Evolutionary conservation across 2,113 vertebrate genomes (phyloP).

Genomic region (Passer domesticus): DNA sequence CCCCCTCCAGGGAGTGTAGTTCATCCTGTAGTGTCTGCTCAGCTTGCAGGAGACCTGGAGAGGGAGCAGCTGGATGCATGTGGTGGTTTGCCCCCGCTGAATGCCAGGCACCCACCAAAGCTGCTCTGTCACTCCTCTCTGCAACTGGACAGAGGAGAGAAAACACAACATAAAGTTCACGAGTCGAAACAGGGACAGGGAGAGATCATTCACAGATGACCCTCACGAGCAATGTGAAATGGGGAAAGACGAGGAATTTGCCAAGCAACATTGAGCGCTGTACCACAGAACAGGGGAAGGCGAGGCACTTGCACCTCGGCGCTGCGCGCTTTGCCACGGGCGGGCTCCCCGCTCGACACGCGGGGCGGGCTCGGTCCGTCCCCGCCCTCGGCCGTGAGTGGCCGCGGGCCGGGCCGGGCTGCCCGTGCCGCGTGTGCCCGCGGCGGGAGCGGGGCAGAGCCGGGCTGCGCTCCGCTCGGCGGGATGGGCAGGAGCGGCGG

Average conservation of each 20-base stretch:
- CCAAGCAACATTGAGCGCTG: fast-evolving
- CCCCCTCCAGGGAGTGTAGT: fast-evolving
- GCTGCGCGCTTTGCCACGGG: fast-evolving
- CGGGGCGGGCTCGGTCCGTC: background rate
- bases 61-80: background rate
- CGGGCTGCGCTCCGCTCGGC: background rate
- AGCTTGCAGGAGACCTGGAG: background rate
- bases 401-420: background rate
- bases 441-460: background rate
- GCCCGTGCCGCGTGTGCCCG: background rate
- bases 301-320: fast-evolving
- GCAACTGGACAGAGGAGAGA: background rate
- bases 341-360: no score
- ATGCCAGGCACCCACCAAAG: background rate
- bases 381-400: background rate
- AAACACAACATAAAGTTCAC: background rate
- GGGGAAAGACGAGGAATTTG: no score
- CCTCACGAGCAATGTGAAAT: background rate
- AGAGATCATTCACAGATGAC: background rate
- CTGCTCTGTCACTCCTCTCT: background rate
- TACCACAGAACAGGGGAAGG: no score
- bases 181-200: background rate
- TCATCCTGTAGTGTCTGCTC: background rate
- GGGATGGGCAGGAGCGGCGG: background rate
- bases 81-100: background rate